These are phyloP conservation scores for Illadopsis cleaveri DNA, from an alignment of 2,113 vertebrate genomes.

Conservation along the genomic window DNA sequence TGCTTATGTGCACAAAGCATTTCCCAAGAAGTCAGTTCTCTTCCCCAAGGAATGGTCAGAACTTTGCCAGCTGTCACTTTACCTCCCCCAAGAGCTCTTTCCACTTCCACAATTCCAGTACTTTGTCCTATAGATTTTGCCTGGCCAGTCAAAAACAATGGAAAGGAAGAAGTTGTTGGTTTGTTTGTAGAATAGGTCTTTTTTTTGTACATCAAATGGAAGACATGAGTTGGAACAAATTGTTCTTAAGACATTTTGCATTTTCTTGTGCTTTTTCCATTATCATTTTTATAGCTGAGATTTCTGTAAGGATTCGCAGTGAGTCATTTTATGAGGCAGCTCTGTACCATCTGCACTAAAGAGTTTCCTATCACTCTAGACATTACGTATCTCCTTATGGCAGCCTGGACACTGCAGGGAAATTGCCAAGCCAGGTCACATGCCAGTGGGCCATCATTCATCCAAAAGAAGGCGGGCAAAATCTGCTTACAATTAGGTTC, in stretches of 20 bases:
- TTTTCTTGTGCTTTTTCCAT: conserved; percentile 82
- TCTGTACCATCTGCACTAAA: conserved; percentile 77
- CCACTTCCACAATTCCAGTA: not conserved
- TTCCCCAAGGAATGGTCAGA: not conserved
- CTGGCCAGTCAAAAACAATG: not conserved
- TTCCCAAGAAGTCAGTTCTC: not conserved
- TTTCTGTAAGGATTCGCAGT: conserved; percentile 78
- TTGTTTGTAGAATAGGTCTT: not conserved
- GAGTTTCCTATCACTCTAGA: conserved; percentile 80
- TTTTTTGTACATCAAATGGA: conserved; percentile 34
- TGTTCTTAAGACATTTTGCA: conserved; percentile 54
- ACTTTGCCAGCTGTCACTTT: not conserved
- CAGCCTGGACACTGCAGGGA: conserved; percentile 69
- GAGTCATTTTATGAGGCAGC: conserved; percentile 81
- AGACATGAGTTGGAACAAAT: conserved; percentile 61
- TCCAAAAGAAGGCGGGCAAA: conserved; percentile 65
- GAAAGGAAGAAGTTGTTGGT: not conserved
- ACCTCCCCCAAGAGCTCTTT: not conserved
- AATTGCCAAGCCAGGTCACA: conserved; percentile 80
- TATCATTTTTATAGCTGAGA: conserved; percentile 79
- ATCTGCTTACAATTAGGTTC: conserved; percentile 88
- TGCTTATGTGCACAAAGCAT: not conserved
- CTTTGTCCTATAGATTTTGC: not conserved
- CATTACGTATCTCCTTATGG: conserved; percentile 81
- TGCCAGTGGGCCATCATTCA: conserved; percentile 82